Evolutionary conservation across 2,888 invertebrate species (phyloP).

Genomic region (Epiblema foenella): DNA sequence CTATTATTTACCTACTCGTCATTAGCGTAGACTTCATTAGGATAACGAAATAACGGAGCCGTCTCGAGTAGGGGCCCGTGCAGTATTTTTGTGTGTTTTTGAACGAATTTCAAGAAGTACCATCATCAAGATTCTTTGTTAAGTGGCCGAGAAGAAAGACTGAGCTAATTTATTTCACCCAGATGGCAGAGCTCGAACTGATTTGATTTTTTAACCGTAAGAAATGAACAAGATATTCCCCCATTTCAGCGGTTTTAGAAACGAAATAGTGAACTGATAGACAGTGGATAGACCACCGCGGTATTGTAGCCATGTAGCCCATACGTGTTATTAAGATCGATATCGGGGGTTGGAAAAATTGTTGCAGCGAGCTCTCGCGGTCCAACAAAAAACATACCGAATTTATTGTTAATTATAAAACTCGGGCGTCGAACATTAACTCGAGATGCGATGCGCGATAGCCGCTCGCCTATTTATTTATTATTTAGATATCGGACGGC

Average conservation of each 20-base stretch:
- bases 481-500: slow-evolving; percentile 82
- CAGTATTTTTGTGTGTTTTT: slow-evolving; percentile 78
- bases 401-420: slow-evolving; percentile 86
- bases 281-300: slow-evolving; percentile 60
- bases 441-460: slow-evolving; percentile 79
- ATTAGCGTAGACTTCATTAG: slow-evolving; percentile 85
- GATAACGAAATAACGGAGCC: slow-evolving; percentile 84
- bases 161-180: slow-evolving; percentile 71
- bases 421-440: slow-evolving; percentile 80
- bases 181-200: slow-evolving; percentile 46
- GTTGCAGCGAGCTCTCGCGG: slow-evolving; percentile 66
- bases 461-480: slow-evolving; percentile 81
- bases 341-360: slow-evolving; percentile 77
- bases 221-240: slow-evolving; percentile 8
- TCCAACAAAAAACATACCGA: slow-evolving; percentile 80
- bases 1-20: slow-evolving; percentile 86
- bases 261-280: slow-evolving; percentile 49
- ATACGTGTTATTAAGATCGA: slow-evolving; percentile 73
- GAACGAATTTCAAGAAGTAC: slow-evolving; percentile 67
- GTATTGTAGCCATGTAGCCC: slow-evolving; percentile 49
- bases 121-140: slow-evolving; percentile 54
- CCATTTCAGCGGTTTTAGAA: slow-evolving; percentile 9
- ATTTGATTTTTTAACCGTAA: slow-evolving; percentile 17
- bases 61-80: slow-evolving; percentile 67
- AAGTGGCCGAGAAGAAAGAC: slow-evolving; percentile 53